Evolutionary conservation across 2,888 invertebrate genomes (phyloP).

Genomic region (Sicus ferrugineus): DNA sequence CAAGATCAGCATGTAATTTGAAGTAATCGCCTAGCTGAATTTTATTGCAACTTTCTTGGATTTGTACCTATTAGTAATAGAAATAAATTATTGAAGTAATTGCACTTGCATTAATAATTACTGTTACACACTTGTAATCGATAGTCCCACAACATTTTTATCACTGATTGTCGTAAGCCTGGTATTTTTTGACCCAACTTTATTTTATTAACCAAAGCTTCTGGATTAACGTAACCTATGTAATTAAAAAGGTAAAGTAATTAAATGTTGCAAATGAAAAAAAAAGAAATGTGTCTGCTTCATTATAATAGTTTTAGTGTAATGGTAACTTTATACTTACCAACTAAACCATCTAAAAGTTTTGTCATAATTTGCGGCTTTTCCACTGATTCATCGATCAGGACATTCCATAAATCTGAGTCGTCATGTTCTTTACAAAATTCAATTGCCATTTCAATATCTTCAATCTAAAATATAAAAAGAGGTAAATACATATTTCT

Average conservation of each 20-base stretch:
- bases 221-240: constrained; percentile 86
- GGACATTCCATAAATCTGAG: constrained; percentile 89
- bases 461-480: constrained; percentile 70
- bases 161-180: constrained; percentile 87
- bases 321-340: constrained; percentile 44
- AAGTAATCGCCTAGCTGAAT: constrained; percentile 92
- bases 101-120: constrained; percentile 38
- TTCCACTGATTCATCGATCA: constrained; percentile 85
- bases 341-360: constrained; percentile 70
- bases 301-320: neutral
- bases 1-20: constrained; percentile 82
- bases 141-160: constrained; percentile 95
- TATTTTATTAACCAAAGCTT: constrained; percentile 85
- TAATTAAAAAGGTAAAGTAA: neutral
- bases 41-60: constrained; percentile 89
- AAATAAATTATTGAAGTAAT: constrained; percentile 18
- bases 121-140: constrained; percentile 76
- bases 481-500: no score
- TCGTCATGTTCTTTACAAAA: constrained; percentile 98
- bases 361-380: constrained; percentile 78
- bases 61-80: constrained; percentile 71
- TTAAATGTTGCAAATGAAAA: neutral
- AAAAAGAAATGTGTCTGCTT: neutral
- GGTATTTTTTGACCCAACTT: constrained; percentile 85
- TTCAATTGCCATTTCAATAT: constrained; percentile 92